These are phyloP conservation scores for Hemitrygon akajei DNA, from an alignment of 2,797 vertebrate genomes.

Conservation along the genomic window DNA sequence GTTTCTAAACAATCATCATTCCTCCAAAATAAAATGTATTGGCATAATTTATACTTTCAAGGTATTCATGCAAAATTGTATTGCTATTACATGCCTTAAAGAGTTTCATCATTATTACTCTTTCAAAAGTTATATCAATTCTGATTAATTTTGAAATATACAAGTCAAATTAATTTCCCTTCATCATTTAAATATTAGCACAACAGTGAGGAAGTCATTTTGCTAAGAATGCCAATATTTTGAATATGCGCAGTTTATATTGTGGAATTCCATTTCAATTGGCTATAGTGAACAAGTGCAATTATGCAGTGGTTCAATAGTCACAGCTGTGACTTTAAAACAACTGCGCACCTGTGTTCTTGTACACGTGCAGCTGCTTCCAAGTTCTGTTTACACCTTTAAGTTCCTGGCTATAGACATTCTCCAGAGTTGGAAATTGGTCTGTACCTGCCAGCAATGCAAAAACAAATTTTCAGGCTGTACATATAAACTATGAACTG, in stretches of 20 bases:
- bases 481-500: slow-evolving; percentile 21
- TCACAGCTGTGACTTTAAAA: slow-evolving; percentile 30
- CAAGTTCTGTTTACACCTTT: slow-evolving; percentile 31
- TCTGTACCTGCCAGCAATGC: slow-evolving; percentile 26
- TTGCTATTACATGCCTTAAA: slow-evolving; percentile 31
- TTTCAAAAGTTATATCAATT: not conserved
- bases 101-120: not conserved
- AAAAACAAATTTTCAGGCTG: slow-evolving; percentile 20
- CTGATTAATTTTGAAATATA: not conserved
- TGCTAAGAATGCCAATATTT: not conserved
- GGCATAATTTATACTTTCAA: not conserved
- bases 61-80: slow-evolving; percentile 20
- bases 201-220: not conserved
- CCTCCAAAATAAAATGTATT: slow-evolving; percentile 26
- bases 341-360: slow-evolving; percentile 33
- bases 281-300: slow-evolving; percentile 13
- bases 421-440: slow-evolving; percentile 28
- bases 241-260: slow-evolving; percentile 18
- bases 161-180: not conserved
- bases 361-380: slow-evolving; percentile 31
- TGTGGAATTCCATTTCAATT: slow-evolving; percentile 14
- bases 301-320: slow-evolving; percentile 28
- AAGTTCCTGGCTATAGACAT: slow-evolving; percentile 34
- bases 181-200: not conserved
- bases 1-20: not conserved